These are phyloP conservation scores for Temnothorax ravouxi DNA, from an alignment of 2,888 invertebrate genomes.

Conservation along the genomic window DNA sequence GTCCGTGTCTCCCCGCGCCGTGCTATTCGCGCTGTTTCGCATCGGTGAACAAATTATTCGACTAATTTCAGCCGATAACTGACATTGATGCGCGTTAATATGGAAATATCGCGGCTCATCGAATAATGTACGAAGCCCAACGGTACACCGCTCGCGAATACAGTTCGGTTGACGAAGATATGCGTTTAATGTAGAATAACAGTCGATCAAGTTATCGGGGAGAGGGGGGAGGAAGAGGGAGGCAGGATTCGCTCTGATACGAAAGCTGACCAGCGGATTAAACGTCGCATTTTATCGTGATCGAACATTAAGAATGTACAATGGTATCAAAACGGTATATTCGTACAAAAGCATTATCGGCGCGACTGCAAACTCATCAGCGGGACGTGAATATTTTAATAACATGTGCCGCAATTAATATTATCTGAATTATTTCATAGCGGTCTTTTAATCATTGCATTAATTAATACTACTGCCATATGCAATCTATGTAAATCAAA, in stretches of 20 bases:
- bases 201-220: constrained; percentile 22
- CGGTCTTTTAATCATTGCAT: constrained; percentile 58
- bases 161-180: constrained; percentile 41
- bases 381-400: constrained; percentile 55
- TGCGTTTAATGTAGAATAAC: constrained; percentile 33
- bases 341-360: constrained; percentile 49
- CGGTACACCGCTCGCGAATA: not conserved
- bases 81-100: constrained; percentile 63
- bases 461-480: constrained; percentile 58
- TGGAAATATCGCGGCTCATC: constrained; percentile 61
- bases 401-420: constrained; percentile 58
- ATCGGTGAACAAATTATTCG: constrained; percentile 63
- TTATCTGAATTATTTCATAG: constrained; percentile 57
- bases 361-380: constrained; percentile 47
- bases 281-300: constrained; percentile 18
- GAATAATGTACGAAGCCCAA: constrained; percentile 30
- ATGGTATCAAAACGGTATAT: constrained; percentile 29
- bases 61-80: constrained; percentile 67
- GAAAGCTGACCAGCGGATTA: constrained; percentile 4
- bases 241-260: not conserved
- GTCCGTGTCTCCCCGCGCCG: not conserved
- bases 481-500: constrained; percentile 58
- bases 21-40: constrained; percentile 40
- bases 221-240: not conserved
- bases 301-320: constrained; percentile 41